phyloP scores from a whole-genome alignment of 2,113 vertebrate genomes.

The Acinonyx jubatus region DNA sequence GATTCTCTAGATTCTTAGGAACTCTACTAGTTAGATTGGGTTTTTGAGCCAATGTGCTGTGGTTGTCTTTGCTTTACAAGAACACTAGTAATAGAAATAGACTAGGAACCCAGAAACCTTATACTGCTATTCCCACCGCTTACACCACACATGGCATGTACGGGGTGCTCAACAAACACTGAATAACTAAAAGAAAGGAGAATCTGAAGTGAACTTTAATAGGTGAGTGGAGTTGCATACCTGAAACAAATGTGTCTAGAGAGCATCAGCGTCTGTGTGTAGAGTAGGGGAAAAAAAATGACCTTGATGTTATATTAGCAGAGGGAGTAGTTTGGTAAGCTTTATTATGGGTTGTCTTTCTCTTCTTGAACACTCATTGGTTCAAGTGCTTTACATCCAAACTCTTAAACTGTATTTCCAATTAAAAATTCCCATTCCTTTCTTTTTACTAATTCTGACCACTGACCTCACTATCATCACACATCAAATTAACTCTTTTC shows the following conservation, averaged over 20 bases:
- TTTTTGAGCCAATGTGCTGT: neutral
- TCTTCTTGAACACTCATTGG: neutral
- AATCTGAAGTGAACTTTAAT: neutral
- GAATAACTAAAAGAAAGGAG: neutral
- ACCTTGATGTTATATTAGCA: neutral
- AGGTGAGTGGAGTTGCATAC: neutral
- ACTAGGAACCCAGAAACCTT: neutral
- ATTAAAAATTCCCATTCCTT: neutral
- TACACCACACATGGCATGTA: neutral
- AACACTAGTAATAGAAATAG: neutral
- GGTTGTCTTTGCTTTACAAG: neutral
- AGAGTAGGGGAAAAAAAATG: neutral
- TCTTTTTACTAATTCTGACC: neutral
- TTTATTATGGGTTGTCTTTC: neutral
- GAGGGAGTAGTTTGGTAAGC: neutral
- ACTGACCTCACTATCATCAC: neutral
- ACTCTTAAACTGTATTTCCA: neutral
- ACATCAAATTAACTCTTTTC: neutral
- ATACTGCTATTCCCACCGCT: neutral
- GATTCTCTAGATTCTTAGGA: neutral
- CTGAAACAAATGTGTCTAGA: neutral
- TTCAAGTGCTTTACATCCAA: neutral
- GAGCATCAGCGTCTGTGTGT: neutral
- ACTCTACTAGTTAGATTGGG: neutral
- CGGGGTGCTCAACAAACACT: neutral